phyloP scores from a whole-genome alignment of 2,113 vertebrate species.

The Etia nguti region DNA sequence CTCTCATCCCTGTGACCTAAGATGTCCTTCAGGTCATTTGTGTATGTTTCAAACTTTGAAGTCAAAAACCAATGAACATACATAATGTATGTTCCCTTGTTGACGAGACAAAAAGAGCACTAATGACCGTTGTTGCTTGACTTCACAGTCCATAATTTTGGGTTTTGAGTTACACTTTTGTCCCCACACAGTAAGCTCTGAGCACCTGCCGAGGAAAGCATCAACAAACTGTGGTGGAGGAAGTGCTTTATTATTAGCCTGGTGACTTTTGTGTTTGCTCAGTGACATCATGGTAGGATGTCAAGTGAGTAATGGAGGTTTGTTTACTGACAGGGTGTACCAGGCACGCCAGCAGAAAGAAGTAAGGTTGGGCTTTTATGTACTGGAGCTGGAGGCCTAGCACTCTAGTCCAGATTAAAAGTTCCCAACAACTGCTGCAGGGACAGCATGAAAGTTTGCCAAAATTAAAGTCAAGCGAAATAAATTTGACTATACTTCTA shows the following conservation, averaged over 20 bases:
- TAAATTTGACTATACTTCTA: background rate
- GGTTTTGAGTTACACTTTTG: slow-evolving; percentile 37
- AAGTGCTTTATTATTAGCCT: slow-evolving; percentile 18
- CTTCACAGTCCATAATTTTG: slow-evolving; percentile 10
- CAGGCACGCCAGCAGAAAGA: background rate
- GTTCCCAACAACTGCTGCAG: rapidly evolving
- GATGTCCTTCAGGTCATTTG: background rate
- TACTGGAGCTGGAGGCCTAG: background rate
- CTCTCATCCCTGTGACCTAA: background rate
- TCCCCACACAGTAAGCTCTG: background rate
- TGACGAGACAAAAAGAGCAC: background rate
- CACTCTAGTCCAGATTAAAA: background rate
- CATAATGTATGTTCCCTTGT: background rate
- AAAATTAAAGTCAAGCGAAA: background rate
- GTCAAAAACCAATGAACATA: background rate
- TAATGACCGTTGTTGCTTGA: slow-evolving; percentile 14
- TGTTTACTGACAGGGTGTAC: slow-evolving; percentile 34
- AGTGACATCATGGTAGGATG: slow-evolving; percentile 38
- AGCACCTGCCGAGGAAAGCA: slow-evolving; percentile 2
- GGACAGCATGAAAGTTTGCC: background rate
- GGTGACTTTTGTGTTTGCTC: slow-evolving; percentile 30
- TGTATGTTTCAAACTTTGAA: background rate
- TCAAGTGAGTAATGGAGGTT: slow-evolving; percentile 19
- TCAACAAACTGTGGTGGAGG: slow-evolving; percentile 3
- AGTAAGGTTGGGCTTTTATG: background rate